Evolutionary conservation across 37 sponge, comb jelly and placozoan species (phyloP), one percentile per base, ranked within the genome.

Genomic region (Oscarella lobularis): DNA sequence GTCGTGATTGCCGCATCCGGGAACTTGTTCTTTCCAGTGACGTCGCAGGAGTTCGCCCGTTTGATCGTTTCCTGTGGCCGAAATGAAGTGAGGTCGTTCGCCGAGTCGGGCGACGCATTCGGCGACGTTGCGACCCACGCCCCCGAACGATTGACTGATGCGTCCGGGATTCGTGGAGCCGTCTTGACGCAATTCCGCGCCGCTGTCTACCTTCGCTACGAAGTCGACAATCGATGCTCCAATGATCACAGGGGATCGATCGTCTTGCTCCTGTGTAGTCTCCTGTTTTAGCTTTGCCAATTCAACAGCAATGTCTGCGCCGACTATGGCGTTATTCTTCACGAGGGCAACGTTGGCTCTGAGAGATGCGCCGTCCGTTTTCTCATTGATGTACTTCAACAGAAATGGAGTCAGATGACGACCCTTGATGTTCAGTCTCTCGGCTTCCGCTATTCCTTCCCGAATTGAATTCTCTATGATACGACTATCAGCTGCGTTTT

Each of bases 341-440:
- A 96, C 78, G 6, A 96, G 83, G 27, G 70, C 86, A 75, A 96
- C 83, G 72, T 96, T 97, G 31, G 94, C 89, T 79, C 80, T 32
- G 0, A 93, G 78, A 0, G 94, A 97, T 37, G 84, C 36, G 39
- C 95, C 92, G 20, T 38, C 38, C 35, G 95, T 93, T 20, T 84
- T 38, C 29, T 87, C 83, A 71, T 90, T 94, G 6, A 97, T 83
- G 68, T 83, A 75, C 35, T 81, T 38, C 37, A 97, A 74, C 3
- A 97, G 41, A 71, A 82, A 97, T 4, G 98, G 98, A 79, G 95
- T 97, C 38, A 97, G 54, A 14, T 72, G 81, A 39, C 81, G 85
- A 0, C 98, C 98, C 9, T 9, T 36, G 14, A 94, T 32, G 33
- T 78, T 4, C 27, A 48, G 81, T 77, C 34, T 83, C 86, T 79